Percentiles rank a stretch among this genome's conserved stretches.
phyloP scores from a whole-genome alignment of 2,113 vertebrate species.

The Rattus rattus region DNA sequence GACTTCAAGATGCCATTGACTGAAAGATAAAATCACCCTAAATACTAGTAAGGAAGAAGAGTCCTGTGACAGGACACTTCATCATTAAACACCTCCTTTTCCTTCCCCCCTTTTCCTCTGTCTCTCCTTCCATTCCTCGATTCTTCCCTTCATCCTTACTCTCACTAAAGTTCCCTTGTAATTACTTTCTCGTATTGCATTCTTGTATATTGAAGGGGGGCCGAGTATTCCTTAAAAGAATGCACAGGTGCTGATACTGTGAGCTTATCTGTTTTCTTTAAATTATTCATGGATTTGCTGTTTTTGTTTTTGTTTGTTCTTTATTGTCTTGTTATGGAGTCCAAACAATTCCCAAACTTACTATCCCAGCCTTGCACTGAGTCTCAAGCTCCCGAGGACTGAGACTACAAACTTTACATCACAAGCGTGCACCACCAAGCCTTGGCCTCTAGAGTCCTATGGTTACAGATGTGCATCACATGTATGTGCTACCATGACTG shows the following conservation, averaged over 20 bases:
- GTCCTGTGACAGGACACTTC: background rate
- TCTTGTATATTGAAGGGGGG: background rate
- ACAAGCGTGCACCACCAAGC: background rate
- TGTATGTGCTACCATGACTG: background rate
- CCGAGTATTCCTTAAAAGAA: background rate
- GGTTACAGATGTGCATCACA: background rate
- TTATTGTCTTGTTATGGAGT: background rate
- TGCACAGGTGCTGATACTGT: background rate
- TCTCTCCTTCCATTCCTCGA: background rate
- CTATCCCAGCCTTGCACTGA: background rate
- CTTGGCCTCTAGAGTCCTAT: too few relatives aligned
- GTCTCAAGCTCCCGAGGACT: background rate
- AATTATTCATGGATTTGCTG: background rate
- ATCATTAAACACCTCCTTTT: background rate
- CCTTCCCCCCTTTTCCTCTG: too few relatives aligned
- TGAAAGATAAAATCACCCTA: constrained; percentile 16
- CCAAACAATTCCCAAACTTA: background rate
- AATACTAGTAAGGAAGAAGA: background rate
- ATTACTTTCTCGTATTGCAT: background rate
- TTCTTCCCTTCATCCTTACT: background rate
- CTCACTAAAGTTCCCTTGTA: background rate
- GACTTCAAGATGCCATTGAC: background rate
- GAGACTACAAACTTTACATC: background rate
- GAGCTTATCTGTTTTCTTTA: background rate
- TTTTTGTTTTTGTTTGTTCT: background rate